phyloP scores from a whole-genome alignment of 2,888 invertebrate species.

The Zaprionus lineosus region DNA sequence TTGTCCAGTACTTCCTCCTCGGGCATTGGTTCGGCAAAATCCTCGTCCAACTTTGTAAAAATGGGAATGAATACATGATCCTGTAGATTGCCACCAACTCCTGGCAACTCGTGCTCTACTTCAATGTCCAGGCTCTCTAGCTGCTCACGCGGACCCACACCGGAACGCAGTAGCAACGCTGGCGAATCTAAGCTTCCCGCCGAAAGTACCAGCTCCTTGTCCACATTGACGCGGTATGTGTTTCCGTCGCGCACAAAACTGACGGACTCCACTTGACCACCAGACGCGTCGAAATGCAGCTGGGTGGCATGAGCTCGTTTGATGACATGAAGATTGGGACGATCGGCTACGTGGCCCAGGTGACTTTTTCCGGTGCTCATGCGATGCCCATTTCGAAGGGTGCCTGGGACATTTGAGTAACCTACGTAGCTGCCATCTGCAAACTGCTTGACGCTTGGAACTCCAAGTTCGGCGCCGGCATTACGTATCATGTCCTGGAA shows the following conservation, averaged over 20 bases:
- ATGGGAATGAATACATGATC: conserved; percentile 87
- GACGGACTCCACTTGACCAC: conserved; percentile 83
- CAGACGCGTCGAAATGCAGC: conserved; percentile 83
- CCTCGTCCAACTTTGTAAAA: conserved; percentile 81
- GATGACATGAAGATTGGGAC: conserved; percentile 85
- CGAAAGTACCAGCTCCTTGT: conserved; percentile 77
- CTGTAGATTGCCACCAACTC: conserved; percentile 89
- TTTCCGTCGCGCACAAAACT: conserved; percentile 84
- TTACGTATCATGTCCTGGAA: conserved; percentile 77
- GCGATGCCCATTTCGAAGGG: conserved; percentile 86
- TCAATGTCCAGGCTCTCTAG: conserved; percentile 61
- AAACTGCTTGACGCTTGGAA: conserved; percentile 80
- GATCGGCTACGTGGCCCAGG: conserved; percentile 83
- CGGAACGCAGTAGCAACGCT: conserved; percentile 80
- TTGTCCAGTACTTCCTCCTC: conserved; percentile 71
- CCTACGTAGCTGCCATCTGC: conserved; percentile 83
- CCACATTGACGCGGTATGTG: conserved; percentile 45
- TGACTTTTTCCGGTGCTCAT: conserved; percentile 90
- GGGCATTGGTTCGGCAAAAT: conserved; percentile 30
- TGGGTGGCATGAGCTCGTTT: conserved; percentile 85
- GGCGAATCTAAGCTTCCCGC: conserved; percentile 80
- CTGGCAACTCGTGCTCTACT: conserved; percentile 57
- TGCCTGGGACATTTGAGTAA: conserved; percentile 83
- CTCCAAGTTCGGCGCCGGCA: conserved; percentile 83
- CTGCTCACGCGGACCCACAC: conserved; percentile 75